Base-by-base conservation (phyloP, 2,797 vertebrate genomes). In the Tapirus indicus region DNA sequence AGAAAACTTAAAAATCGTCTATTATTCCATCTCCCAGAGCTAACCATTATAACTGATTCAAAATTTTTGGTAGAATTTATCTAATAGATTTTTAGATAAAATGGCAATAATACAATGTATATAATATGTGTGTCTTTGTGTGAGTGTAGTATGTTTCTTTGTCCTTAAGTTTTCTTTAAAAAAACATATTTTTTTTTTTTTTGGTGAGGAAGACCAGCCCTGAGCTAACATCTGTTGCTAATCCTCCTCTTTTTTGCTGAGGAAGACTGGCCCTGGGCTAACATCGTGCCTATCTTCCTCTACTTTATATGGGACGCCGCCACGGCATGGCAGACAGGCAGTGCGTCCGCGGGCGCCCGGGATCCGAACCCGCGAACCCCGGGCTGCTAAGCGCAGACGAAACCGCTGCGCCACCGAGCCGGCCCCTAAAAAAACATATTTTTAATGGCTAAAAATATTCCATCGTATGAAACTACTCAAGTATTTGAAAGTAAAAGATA, bases 401-500 rank as follows among this genome's bases (percentile, higher is more conserved):
- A n/a, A n/a, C n/a, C n/a, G n/a, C n/a, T n/a, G n/a, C n/a, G n/a
- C n/a, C n/a, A n/a, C n/a, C n/a, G n/a, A n/a, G n/a, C n/a, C n/a
- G n/a, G n/a, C n/a, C n/a, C n/a, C n/a, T 38, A 21, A 58, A 85
- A 41, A 66, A 56, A 74, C 47, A 47, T 47, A 44, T 85, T 96
- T 93, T 95, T 95, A 95, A 92, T 89, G 35, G 38, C 79, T 96
- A 58, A 88, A 95, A 95, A 80, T 32, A 58, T 88, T 92, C 13
- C 38, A 84, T 69, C 64, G 7, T 85, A 62, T 68, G 79, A 95
- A 94, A 93, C 49, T 84, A 87, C 10, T 14, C 23, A 38, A 41
- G 5, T 78, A 38, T 60, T 95, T 94, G 74, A 95, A 97, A 95
- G 84, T 93, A 87, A 75, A 97, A 78, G 92, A 79, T 83, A 94